phyloP scores from a whole-genome alignment of 2,113 vertebrate genomes.

The Cephalopterus ornatus region DNA sequence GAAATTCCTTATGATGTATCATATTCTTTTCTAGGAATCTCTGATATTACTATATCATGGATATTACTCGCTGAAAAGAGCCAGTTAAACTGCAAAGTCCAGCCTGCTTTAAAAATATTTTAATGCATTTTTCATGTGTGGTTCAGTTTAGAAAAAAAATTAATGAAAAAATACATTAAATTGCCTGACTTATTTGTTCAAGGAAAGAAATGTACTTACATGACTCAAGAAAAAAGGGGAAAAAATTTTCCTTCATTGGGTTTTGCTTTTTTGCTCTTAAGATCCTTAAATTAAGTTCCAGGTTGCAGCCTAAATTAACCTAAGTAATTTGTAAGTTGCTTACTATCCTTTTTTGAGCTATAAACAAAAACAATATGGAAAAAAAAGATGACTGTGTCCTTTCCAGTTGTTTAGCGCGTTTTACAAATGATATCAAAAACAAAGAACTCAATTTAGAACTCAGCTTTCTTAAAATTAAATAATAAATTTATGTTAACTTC shows the following conservation, averaged over 20 bases:
- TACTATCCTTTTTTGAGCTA: not conserved
- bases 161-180: not conserved
- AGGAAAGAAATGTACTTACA: not conserved
- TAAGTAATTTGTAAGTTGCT: not conserved
- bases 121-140: not conserved
- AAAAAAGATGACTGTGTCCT: not conserved
- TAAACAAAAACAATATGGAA: not conserved
- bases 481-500: not conserved
- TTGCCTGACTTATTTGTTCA: not conserved
- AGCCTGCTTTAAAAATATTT: not conserved
- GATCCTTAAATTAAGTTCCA: not conserved
- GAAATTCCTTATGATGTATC: not conserved
- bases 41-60: not conserved
- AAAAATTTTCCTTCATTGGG: not conserved
- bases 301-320: not conserved
- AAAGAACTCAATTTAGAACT: not conserved
- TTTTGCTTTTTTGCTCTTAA: not conserved
- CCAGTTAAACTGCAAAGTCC: not conserved
- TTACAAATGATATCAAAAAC: not conserved
- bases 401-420: not conserved
- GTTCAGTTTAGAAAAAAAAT: not conserved
- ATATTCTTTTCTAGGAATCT: not conserved
- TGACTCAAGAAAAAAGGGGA: not conserved
- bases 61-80: not conserved
- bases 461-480: not conserved